Conservation (phyloP, 1,140 invertebrate species). For the Leptopilina clavipes region DNA sequence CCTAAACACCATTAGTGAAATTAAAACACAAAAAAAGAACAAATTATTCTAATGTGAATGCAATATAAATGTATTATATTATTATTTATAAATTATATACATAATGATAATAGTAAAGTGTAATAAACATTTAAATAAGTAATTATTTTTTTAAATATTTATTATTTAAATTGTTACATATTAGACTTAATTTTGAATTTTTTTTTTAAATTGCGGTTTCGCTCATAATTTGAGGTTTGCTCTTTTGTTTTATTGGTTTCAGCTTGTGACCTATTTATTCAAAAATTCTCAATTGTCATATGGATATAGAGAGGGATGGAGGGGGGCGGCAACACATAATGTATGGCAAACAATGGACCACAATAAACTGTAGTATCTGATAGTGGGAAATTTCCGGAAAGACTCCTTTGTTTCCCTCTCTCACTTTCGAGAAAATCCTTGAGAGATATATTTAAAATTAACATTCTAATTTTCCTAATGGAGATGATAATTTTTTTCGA, state of each 20-base stretch:
- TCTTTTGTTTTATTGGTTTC: neutral
- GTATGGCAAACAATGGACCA: neutral
- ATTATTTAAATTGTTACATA: no score
- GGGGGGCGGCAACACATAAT: neutral
- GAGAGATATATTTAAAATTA: neutral
- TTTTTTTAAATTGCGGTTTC: neutral
- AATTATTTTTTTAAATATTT: no score
- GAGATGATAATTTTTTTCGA: neutral
- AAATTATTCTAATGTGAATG: neutral
- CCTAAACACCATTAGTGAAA: neutral
- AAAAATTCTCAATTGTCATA: neutral
- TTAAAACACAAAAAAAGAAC: neutral
- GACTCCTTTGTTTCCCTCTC: neutral
- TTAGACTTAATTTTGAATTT: no score
- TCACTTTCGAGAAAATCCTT: neutral
- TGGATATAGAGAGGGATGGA: neutral
- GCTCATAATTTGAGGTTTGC: neutral
- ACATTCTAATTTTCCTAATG: slow-evolving; percentile 1
- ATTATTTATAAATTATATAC: no score
- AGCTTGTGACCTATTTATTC: neutral
- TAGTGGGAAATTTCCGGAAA: slow-evolving; percentile 10
- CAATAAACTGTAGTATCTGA: slow-evolving; percentile 15
- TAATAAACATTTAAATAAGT: no score
- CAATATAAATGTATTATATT: no score
- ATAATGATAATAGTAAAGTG: no score